Base-by-base conservation (phyloP, 2,113 vertebrate genomes). In the Calyptommatus sinebrachiatus region DNA sequence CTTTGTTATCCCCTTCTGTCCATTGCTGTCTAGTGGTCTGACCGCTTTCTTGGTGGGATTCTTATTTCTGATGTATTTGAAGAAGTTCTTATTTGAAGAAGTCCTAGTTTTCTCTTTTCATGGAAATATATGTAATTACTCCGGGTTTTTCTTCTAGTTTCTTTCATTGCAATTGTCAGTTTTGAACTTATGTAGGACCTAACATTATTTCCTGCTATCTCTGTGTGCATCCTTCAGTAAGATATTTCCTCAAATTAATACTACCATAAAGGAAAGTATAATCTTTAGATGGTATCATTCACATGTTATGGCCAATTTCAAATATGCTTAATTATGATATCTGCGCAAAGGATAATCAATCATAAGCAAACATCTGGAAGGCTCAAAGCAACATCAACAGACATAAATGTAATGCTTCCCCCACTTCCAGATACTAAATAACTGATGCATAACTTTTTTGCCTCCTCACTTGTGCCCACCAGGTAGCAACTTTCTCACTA, bases 241-340 rank as follows among this genome's bases (percentile, higher is more conserved):
- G 77, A 35, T 10, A n/a, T 8, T 41, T 41, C 35, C 35, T 41
- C 5, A 41, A 41, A 41, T 41, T 79, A 41, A 77, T 68, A 73
- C 73, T 5, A 69, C 26, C 29, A 53, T 41, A 8, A n/a, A 46
- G 28, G 50, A 78, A 14, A 12, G 24, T 22, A 26, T 75, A 79
- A 12, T 71, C 74, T 81, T 77, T 57, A 73, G 20, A 57, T 81
- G 72, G 66, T 67, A 67, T 66, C 57, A 26, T 76, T 71, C 41
- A 75, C 79, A 61, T 60, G 48, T 35, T 67, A 74, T 8, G 24
- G 72, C 11, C 22, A 73, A 65, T 76, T 81, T 45, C 29, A 41
- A 41, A 41, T 21, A 26, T 66, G 11, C 0, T 0, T 76, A 80
- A 76, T 65, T 50, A 16, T 22, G 79, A 71, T 76, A 53, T 70